A percentile compares a stretch with the other conserved stretches of the same genome.
Conservation (phyloP, 2,888 invertebrate genomes). For the Eustalomyia histrio region DNA sequence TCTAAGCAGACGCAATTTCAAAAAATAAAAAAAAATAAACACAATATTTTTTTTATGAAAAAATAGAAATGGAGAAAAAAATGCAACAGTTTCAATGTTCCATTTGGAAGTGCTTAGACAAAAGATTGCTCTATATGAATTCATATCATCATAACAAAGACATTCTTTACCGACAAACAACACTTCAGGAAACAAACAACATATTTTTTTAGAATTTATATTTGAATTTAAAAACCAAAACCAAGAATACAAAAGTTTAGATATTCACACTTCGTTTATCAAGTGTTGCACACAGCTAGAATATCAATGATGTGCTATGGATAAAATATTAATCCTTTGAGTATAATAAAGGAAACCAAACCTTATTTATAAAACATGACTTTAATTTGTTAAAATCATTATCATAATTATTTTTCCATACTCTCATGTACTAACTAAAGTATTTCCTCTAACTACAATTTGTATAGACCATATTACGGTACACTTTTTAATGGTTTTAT, state of each 20-base stretch:
- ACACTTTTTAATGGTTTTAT: conserved; percentile 47
- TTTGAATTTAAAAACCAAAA: conserved; percentile 16
- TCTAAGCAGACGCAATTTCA: conserved; percentile 47
- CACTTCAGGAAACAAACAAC: conserved; percentile 30
- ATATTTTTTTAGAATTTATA: conserved; percentile 23
- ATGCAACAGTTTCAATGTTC: conserved; percentile 60
- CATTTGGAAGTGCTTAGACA: conserved; percentile 35
- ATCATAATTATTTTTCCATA: conserved; percentile 42
- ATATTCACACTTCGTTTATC: conserved; percentile 38
- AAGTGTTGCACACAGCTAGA: conserved; percentile 32
- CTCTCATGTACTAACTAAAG: not conserved
- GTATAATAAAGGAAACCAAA: conserved; percentile 32
- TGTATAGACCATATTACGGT: not conserved
- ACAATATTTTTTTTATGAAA: conserved; percentile 3
- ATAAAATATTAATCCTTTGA: conserved; percentile 8
- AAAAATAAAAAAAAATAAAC: conserved; percentile 20
- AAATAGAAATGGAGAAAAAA: conserved; percentile 22
- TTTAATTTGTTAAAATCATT: conserved; percentile 43
- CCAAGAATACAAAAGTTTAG: conserved; percentile 10
- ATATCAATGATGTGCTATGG: conserved; percentile 48
- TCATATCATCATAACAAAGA: conserved; percentile 7
- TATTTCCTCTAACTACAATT: conserved; percentile 28
- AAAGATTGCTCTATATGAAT: conserved; percentile 16
- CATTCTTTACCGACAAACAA: conserved; percentile 6
- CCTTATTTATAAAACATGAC: conserved; percentile 31